Evolutionary conservation across 2,888 invertebrate genomes (phyloP).

Genomic region (Anodontia alba): DNA sequence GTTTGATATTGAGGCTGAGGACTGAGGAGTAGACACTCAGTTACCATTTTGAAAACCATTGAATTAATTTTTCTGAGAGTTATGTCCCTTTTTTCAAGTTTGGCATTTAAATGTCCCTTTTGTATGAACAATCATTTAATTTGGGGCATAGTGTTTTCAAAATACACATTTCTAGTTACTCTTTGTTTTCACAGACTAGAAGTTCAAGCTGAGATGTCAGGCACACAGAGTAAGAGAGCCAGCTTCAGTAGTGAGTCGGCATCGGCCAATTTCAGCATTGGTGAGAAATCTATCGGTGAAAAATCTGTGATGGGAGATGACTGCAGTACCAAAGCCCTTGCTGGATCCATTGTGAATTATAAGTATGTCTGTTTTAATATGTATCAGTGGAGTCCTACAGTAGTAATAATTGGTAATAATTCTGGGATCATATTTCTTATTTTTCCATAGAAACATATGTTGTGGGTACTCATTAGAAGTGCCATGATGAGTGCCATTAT

Average conservation of each 20-base stretch:
- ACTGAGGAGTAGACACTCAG: no score
- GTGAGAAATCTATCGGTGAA: conserved; percentile 88
- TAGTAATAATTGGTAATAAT: neutral
- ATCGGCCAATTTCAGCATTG: conserved; percentile 88
- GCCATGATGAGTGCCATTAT: neutral
- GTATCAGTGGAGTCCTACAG: no score
- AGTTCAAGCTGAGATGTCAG: conserved; percentile 89
- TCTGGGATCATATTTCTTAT: neutral
- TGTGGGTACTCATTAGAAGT: neutral
- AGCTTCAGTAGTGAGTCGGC: conserved; percentile 88
- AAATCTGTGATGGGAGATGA: conserved; percentile 88
- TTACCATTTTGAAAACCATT: no score
- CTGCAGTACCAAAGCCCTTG: conserved; percentile 91
- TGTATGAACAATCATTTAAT: no score
- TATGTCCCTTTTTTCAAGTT: no score
- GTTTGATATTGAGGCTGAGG: no score
- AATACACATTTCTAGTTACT: no score
- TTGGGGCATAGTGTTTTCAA: no score
- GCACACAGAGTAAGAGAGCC: conserved; percentile 86
- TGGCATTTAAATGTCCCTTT: no score
- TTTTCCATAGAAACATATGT: neutral
- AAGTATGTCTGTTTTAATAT: conserved; percentile 47
- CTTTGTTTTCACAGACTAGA: conserved; percentile 88
- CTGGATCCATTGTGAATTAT: conserved; percentile 87
- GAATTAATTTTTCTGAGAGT: no score